Evolutionary conservation across 2,888 invertebrate genomes (phyloP), one percentile per base, ranked within the genome.

Genomic region (Papilio protenor): DNA sequence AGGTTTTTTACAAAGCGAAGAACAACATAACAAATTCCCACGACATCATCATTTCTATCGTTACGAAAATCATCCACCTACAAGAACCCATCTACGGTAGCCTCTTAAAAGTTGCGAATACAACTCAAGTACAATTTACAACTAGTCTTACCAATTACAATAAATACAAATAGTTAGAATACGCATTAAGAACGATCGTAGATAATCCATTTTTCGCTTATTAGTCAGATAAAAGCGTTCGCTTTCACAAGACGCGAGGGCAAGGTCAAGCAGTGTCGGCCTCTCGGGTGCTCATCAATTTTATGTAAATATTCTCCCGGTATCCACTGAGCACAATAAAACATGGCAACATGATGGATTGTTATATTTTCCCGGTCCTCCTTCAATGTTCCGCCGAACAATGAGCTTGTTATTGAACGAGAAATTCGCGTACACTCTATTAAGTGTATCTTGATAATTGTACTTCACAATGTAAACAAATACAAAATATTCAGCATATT

Each of bases 281-380:
- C 89, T 87, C 84, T 87, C 84, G 83, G 86, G 85, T 84, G 89
- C 90, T 88, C 92, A 93, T 93, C 91, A 93, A 93, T 92, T 90
- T 87, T 88, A 91, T 90, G 92, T 91, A 92, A 93, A 93, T 92
- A 92, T 90, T 91, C 89, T 89, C 85, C 89, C 86, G 88, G 89
- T 89, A 90, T 91, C 89, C 88, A 85, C 86, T 81, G 87, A 86
- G 83, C 85, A 91, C 88, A 92, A 92, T 91, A 90, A 90, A 90
- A 87, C 88, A 88, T 88, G 87, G 86, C 85, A 87, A 85, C 83
- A 86, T 92, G 93, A 93, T 93, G 86, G 89, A 93, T 93, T 88
- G 89, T 89, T 77, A 85, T 86, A 88, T 88, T 91, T 89, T 85
- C 87, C 87, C 86, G 76, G 77, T 80, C 76, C 78, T 66, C 79